A percentile compares a stretch with the other conserved stretches of the same genome.
These are phyloP conservation scores for Eurois occulta DNA, from an alignment of 2,888 invertebrate species.

Conservation along the genomic window DNA sequence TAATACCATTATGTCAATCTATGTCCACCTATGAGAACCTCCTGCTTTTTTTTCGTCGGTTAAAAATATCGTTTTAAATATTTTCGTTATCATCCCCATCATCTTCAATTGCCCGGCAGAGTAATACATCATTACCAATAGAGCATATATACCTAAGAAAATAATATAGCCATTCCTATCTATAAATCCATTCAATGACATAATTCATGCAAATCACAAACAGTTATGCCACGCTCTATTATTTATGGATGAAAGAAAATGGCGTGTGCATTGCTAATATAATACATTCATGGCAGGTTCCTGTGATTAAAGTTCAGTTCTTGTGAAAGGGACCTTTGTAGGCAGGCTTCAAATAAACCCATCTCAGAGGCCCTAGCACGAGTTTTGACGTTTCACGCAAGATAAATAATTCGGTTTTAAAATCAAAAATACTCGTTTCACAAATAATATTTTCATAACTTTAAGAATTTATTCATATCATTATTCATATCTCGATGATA, in stretches of 20 bases:
- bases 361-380: background rate
- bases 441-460: too few relatives aligned
- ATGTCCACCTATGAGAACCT: too few relatives aligned
- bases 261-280: slow-evolving; percentile 15
- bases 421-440: too few relatives aligned
- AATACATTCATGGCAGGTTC: slow-evolving; percentile 21
- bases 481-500: too few relatives aligned
- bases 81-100: background rate
- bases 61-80: too few relatives aligned
- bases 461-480: too few relatives aligned
- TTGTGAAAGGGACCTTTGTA: background rate
- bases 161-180: background rate
- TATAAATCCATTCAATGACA: slow-evolving; percentile 22
- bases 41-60: too few relatives aligned
- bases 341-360: background rate
- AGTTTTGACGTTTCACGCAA: too few relatives aligned
- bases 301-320: slow-evolving; percentile 34
- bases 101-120: background rate
- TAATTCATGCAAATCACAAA: slow-evolving; percentile 46
- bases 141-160: background rate
- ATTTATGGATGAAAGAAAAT: slow-evolving; percentile 40
- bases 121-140: background rate
- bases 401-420: too few relatives aligned
- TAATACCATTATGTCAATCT: background rate
- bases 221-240: slow-evolving; percentile 27